Evolutionary conservation across 92 coral and sea anemone genomes (phyloP), one percentile per base, ranked within the genome.

Genomic region (Epizoanthus stellaris): DNA sequence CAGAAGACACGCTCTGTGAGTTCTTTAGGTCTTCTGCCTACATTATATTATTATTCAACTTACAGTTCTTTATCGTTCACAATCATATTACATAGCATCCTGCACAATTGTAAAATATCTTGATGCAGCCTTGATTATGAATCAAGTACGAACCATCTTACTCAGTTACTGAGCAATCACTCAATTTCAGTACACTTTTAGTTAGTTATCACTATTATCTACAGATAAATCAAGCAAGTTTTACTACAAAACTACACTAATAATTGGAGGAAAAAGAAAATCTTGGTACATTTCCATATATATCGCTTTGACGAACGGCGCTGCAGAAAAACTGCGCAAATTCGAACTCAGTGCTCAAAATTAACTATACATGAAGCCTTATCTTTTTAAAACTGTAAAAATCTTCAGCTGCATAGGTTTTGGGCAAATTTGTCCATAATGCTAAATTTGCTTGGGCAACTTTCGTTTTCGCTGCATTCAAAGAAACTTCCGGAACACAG

Each of bases 181-280:
- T 13, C 58, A 42, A 36, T 19, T 38, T 79, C 60, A 64, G 21
- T 19, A 75, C 14, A 63, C 25, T 39, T 63, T 11, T 16, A 43
- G 34, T 42, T 45, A 14, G 61, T 11, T 40, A 40, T 19, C 40
- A 43, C 25, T 63, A 62, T 42, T 77, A 16, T 38, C 42, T 10
- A 40, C 16, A 72, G 14, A 10, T 9, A 63, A 76, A 62, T 63
- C 58, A 64, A 43, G 71, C 36, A 76, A 76, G 38, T 39, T 60
- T 56, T 17, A 58, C 82, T 60, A 39, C 69, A 76, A 68, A 68
- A 68, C 73, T 68, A 68, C 73, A 38, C 73, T 30, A 68, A 68
- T 68, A 68, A 17, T 34, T 68, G 52, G 23, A 76, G 4, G 43
- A 39, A 34, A 56, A 57, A 42, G 16, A 76, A 36, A 59, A 60